These are phyloP conservation scores for Microtus pennsylvanicus DNA, from an alignment of 2,113 vertebrate species.

Conservation along the genomic window DNA sequence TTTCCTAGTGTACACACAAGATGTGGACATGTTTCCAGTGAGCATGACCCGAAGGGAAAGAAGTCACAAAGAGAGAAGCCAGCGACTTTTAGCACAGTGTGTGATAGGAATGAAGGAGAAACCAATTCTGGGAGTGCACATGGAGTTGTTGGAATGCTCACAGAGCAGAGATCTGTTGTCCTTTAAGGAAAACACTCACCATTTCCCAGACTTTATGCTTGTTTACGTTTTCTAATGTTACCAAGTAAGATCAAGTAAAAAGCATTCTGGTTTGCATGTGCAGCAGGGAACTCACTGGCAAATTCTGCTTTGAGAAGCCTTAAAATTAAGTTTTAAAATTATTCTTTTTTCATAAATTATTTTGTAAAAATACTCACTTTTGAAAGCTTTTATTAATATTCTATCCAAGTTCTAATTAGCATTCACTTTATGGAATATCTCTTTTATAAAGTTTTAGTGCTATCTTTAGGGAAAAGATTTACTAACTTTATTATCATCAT, in stretches of 20 bases:
- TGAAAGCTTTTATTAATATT: neutral
- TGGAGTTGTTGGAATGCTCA: too few relatives aligned
- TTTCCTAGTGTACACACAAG: neutral
- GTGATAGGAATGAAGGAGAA: accelerated
- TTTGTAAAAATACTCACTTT: neutral
- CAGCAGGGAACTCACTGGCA: neutral
- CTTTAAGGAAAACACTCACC: neutral
- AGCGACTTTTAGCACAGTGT: neutral
- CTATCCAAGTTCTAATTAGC: neutral
- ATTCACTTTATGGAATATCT: neutral
- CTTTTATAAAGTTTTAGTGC: neutral
- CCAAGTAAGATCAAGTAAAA: neutral
- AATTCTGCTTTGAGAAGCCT: neutral
- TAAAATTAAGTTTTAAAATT: neutral
- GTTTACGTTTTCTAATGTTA: neutral
- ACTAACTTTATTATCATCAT: neutral
- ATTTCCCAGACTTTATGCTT: neutral
- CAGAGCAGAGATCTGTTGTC: neutral
- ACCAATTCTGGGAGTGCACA: neutral
- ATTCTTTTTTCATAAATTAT: neutral
- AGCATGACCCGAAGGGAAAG: neutral
- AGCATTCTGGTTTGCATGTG: neutral
- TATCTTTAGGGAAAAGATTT: neutral
- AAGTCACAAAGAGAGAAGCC: neutral
- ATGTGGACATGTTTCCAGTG: neutral